phyloP scores from a whole-genome alignment of 1,140 invertebrate species.

The Prorops nasuta region DNA sequence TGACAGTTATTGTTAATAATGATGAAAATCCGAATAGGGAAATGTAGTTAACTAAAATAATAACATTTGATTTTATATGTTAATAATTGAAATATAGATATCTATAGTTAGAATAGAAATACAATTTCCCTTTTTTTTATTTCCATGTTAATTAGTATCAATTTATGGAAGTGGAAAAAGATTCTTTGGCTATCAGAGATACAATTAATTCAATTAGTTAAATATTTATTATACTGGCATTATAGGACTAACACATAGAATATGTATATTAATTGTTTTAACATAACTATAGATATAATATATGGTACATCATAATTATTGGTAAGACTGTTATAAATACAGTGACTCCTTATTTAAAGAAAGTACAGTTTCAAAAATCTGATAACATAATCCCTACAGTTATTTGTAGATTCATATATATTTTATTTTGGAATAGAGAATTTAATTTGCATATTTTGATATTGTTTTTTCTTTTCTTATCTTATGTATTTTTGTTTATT shows the following conservation, averaged over 20 bases:
- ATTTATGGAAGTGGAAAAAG: neutral
- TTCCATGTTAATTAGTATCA: neutral
- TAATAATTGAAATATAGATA: neutral
- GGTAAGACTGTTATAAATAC: too few relatives aligned
- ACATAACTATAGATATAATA: constrained; percentile 21
- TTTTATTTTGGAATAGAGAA: too few relatives aligned
- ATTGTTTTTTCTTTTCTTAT: neutral
- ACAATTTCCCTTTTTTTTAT: too few relatives aligned
- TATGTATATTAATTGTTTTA: constrained; percentile 13
- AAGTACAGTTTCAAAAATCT: too few relatives aligned
- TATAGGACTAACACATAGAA: constrained; percentile 27
- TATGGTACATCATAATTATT: constrained; percentile 20
- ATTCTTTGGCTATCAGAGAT: neutral
- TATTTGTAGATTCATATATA: constrained; percentile 8
- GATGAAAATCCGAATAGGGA: neutral
- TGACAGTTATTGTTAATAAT: neutral
- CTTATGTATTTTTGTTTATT: neutral
- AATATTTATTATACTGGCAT: constrained; percentile 34
- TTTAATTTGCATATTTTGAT: neutral
- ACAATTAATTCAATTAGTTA: constrained; percentile 23
- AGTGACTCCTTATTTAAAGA: too few relatives aligned
- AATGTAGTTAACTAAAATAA: neutral
- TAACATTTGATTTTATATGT: neutral
- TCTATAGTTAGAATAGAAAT: too few relatives aligned
- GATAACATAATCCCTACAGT: constrained; percentile 13